Conservation (phyloP, 2,888 invertebrate species). For the Dicycla oo region DNA sequence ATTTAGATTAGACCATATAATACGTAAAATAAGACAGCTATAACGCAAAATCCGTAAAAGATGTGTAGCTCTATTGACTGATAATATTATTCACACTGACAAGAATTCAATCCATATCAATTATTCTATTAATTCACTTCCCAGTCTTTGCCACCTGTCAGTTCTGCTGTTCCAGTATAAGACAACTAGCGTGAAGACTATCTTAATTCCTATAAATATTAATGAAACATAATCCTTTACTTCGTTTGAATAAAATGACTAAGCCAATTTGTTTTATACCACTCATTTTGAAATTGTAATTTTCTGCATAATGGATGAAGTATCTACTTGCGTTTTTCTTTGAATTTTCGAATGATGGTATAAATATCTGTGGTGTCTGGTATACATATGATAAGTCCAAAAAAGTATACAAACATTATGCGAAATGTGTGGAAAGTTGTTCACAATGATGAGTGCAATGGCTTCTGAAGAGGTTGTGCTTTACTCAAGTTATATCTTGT, state of each 20-base stretch:
- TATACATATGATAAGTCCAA: no score
- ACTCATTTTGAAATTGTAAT: conserved; percentile 37
- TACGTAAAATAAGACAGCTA: background rate
- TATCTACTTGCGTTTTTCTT: conserved; percentile 30
- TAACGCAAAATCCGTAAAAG: background rate
- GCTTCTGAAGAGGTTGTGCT: no score
- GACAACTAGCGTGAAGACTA: conserved; percentile 22
- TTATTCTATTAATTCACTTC: background rate
- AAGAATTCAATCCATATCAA: background rate
- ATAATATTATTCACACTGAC: background rate
- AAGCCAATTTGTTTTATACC: conserved; percentile 28
- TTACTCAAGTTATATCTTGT: no score
- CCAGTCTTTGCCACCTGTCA: background rate
- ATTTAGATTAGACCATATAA: background rate
- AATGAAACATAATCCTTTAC: conserved; percentile 24
- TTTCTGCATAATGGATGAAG: conserved; percentile 15
- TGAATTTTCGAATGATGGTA: no score
- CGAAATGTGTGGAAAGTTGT: no score
- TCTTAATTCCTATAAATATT: conserved; percentile 41
- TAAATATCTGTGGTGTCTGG: no score
- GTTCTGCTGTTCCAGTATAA: conserved; percentile 11
- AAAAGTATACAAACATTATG: no score
- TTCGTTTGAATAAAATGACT: conserved; percentile 33
- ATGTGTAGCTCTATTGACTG: no score
- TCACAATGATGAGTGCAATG: no score